Base-by-base conservation (phyloP, 1,140 invertebrate genomes). In the Colletes latitarsis region DNA sequence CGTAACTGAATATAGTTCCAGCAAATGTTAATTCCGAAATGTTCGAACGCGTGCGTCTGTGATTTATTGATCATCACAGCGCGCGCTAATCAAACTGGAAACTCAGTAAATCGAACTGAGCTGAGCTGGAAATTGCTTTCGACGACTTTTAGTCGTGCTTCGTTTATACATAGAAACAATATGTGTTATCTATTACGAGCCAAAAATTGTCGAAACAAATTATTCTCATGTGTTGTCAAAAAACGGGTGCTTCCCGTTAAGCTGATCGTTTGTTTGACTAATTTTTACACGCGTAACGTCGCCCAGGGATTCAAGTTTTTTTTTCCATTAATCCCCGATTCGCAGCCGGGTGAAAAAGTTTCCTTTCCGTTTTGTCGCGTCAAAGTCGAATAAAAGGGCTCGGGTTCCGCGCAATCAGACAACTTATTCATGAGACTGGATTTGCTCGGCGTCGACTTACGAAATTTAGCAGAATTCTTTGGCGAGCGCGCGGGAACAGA, bases 331-430 rank as follows among this genome's bases (percentile, higher is more conserved):
- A 41, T 63, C 12, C 21, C 10, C 5, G 12, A 19, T 14, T 52
- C 43, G 15, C 6, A 15, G 67, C 10, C 3, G 30, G 10, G 12
- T 14, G 4, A 8, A 14, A 9, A 49, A 52, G 19, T 63, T 74
- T 63, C 46, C 58, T 10, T 10, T 19, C 14, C 46, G 5, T 46
- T 55, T 52, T 70, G 30, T 30, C 49, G 19, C 43, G 19, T 71
- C 53, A 71, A 63, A 63, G 21, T 63, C 17, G 71, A 74, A 63
- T 17, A n/a, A 41, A 49, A 52, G 14, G 21, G 69, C 53, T 12
- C 1, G 39, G n/a, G 39, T 60, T 21, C 39, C 71, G 17, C 17
- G 67, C 43, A 21, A 72, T 74, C 71, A 19, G 46, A 8, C 58
- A 53, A 64, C 46, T 74, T 74, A 74, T 63, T 63, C 71, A 39